Evolutionary conservation across 2,888 invertebrate genomes (phyloP).

Genomic region (Flabesymbios commensalis): DNA sequence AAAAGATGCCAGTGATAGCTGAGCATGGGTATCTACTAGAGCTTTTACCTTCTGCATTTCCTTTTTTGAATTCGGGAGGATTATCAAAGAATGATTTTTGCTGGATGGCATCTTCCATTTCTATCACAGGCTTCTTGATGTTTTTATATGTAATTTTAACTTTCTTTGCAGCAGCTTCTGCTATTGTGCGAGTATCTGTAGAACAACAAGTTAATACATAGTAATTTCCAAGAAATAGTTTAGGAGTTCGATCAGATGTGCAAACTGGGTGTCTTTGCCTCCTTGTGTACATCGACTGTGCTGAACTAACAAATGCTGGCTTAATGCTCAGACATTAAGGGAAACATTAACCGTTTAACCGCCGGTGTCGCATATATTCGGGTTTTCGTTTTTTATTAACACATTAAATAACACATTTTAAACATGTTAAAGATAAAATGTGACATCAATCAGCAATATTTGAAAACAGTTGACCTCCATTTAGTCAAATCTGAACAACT

Average conservation of each 20-base stretch:
- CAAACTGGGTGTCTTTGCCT: too few relatives aligned
- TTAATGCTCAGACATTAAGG: too few relatives aligned
- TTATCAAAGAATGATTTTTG: constrained; percentile 45
- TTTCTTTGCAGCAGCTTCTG: constrained; percentile 49
- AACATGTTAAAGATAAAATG: too few relatives aligned
- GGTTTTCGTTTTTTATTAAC: too few relatives aligned
- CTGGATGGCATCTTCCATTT: constrained; percentile 51
- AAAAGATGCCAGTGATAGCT: background rate
- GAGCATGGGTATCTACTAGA: background rate
- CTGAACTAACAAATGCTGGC: too few relatives aligned
- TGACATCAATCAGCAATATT: too few relatives aligned
- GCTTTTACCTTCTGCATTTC: background rate
- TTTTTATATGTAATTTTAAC: constrained; percentile 59
- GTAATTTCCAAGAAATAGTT: background rate
- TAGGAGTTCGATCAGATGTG: background rate
- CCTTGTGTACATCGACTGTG: too few relatives aligned
- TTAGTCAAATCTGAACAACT: too few relatives aligned
- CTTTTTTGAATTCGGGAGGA: background rate
- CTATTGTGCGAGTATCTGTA: constrained; percentile 44
- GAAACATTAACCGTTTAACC: too few relatives aligned
- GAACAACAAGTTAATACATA: background rate
- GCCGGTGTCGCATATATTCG: too few relatives aligned
- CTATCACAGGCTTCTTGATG: constrained; percentile 52
- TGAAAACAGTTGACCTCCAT: too few relatives aligned
- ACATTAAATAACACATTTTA: too few relatives aligned